A percentile compares a stretch with the other conserved stretches of the same genome.
Conservation (phyloP, 1,140 invertebrate genomes). For the Drosophila tristis region DNA sequence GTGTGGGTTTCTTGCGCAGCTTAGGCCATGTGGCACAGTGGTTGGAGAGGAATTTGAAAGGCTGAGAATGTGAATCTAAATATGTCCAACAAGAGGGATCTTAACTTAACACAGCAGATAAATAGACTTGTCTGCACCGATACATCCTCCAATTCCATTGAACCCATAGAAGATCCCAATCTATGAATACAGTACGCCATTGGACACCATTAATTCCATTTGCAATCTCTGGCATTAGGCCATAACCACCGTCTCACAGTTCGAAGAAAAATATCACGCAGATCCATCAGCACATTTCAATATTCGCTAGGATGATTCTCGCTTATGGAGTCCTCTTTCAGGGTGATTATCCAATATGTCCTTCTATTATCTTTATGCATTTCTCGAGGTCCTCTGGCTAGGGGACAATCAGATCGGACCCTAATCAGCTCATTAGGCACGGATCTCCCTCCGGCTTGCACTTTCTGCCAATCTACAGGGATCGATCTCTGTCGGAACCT, state of each 20-base stretch:
- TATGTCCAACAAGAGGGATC: no score
- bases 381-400: conserved; percentile 3
- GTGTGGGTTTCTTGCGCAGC: conserved; percentile 12
- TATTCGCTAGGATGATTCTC: conserved; percentile 11
- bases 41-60: not conserved
- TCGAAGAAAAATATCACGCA: conserved; percentile 20
- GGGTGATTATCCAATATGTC: conserved; percentile 6
- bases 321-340: not conserved
- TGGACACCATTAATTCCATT: not conserved
- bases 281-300: conserved; percentile 13
- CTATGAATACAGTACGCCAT: no score
- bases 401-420: conserved; percentile 41
- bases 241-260: conserved; percentile 16
- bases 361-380: conserved; percentile 8
- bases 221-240: not conserved
- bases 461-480: conserved; percentile 26
- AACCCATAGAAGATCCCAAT: no score
- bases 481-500: conserved; percentile 21
- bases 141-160: no score
- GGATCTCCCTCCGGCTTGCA: conserved; percentile 6
- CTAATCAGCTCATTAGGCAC: conserved; percentile 50
- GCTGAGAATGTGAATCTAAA: no score
- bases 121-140: no score
- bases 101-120: no score
- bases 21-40: conserved; percentile 4